Evolutionary conservation across 35 echinoderm and acorn worm genomes (phyloP).

Genomic region (Nesometra sesokonis): DNA sequence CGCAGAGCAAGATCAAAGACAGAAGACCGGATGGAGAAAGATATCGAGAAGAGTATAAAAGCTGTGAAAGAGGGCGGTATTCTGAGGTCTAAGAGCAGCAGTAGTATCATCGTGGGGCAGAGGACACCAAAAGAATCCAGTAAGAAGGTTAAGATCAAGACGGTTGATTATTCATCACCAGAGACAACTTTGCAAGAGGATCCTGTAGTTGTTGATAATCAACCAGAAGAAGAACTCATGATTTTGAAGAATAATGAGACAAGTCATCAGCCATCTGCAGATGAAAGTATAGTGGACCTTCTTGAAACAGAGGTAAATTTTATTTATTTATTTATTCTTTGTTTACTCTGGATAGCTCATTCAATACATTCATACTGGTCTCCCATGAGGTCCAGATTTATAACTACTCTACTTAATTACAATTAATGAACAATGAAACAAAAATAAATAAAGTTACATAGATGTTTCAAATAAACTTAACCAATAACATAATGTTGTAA

Average conservation of each 20-base stretch:
- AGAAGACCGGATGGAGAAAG: neutral
- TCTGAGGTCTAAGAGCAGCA: neutral
- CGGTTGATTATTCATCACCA: neutral
- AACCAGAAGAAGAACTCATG: neutral
- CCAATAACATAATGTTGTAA: no score
- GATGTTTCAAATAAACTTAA: no score
- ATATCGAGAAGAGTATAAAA: neutral
- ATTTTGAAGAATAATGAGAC: neutral
- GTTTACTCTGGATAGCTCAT: no score
- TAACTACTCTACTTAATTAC: no score
- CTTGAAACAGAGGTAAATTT: neutral
- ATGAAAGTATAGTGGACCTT: neutral
- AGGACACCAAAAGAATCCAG: neutral
- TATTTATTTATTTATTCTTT: no score
- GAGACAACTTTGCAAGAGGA: neutral
- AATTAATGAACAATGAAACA: no score
- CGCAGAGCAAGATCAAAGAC: neutral
- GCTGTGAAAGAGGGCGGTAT: neutral
- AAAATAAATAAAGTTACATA: no score
- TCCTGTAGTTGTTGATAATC: neutral
- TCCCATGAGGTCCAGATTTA: no score
- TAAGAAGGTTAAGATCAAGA: neutral
- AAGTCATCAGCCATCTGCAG: neutral
- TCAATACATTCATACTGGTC: no score
- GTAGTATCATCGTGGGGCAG: neutral